Base-by-base conservation (phyloP, 2,888 invertebrate genomes). In the Noctua pronuba region DNA sequence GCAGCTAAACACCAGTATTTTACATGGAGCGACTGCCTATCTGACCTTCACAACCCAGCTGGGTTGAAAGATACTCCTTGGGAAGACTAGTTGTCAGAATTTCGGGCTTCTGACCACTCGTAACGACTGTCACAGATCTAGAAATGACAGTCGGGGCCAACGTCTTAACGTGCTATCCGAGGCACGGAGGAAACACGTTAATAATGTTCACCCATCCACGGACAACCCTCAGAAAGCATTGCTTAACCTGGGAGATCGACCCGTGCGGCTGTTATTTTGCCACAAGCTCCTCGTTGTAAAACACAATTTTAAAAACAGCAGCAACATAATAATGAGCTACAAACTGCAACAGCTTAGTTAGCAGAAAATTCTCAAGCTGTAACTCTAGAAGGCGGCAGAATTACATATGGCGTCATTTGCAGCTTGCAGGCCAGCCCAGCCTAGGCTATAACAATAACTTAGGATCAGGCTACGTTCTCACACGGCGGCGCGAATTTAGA, bases 391-490 rank as follows among this genome's bases (percentile, higher is more conserved):
- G 58, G 31, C 71, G 52, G 58, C 71, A 31, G 73, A 73, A 66
- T 81, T 81, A 82, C 60, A 44, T 75, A 71, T 21, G 60, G 66
- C 65, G 41, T 81, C 68, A 82, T 83, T 85, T 75, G 65, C 72
- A 75, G 64, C 28, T 52, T 81, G 77, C 68, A 69, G 62, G 44
- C 75, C 31, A 16, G 71, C 79, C 62, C 55, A n/a, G 38, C 70
- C 24, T n/a, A 67, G 18, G 38, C 70, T 41, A 70, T 84, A 68
- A 81, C 62, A 58, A 31, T 83, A 83, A 86, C 24, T 83, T 60
- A 83, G 73, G 83, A 60, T 86, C 52, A 71, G 44, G 16, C 60
- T 44, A 49, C 79, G 74, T 55, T 64, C 58, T 71, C 73, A 31
- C 41, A 72, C 49, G 10, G 18, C 3, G 68, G 18, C 3, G 68